These are phyloP conservation scores for Yponomeuta evonymella DNA, from an alignment of 2,888 invertebrate genomes.

Conservation along the genomic window DNA sequence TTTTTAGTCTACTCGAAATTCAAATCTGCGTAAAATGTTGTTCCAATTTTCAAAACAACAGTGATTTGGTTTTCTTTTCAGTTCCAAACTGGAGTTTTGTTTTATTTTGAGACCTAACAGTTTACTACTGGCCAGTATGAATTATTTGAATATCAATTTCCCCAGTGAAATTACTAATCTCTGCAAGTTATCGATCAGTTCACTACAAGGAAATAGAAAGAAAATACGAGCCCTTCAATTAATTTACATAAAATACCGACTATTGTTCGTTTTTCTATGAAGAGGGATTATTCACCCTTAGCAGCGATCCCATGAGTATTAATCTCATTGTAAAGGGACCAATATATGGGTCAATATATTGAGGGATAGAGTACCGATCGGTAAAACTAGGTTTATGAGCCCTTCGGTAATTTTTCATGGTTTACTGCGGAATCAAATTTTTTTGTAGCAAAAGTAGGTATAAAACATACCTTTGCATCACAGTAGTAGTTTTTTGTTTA, in stretches of 20 bases:
- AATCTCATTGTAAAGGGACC: slow-evolving; percentile 46
- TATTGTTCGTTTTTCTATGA: slow-evolving; percentile 68
- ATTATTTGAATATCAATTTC: too few species aligned
- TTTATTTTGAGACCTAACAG: not conserved
- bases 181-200: slow-evolving; percentile 37
- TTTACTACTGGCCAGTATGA: not conserved
- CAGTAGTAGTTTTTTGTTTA: too few species aligned
- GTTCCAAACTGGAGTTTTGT: not conserved
- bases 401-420: not conserved
- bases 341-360: slow-evolving; percentile 38
- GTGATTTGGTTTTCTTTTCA: not conserved
- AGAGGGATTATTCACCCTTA: slow-evolving; percentile 65
- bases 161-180: slow-evolving; percentile 29
- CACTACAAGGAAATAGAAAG: slow-evolving; percentile 35
- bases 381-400: not conserved
- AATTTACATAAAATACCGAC: slow-evolving; percentile 68
- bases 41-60: too few species aligned
- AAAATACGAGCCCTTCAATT: slow-evolving; percentile 55
- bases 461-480: too few species aligned
- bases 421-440: too few species aligned
- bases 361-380: slow-evolving; percentile 31
- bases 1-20: not conserved
- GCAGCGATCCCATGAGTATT: slow-evolving; percentile 60
- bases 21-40: not conserved
- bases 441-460: too few species aligned